Evolutionary conservation across 2,797 vertebrate genomes (phyloP), one percentile per base, ranked within the genome.

Genomic region (Trematomus bernacchii): DNA sequence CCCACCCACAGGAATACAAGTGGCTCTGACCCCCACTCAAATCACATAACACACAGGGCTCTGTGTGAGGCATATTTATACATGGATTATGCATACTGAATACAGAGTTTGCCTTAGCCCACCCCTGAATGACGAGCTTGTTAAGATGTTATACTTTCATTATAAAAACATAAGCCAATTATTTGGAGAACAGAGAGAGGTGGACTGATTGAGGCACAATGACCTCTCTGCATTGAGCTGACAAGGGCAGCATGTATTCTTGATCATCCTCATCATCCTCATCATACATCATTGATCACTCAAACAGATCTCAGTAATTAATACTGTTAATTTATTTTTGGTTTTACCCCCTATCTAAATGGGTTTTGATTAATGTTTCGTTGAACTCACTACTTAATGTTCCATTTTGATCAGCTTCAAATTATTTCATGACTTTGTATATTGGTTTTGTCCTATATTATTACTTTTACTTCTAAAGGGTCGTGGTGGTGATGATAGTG

Each of bases 1-100:
- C 88, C 91, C 89, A 93, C 95, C 94, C 96, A 90, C 81, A 96
- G 94, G 96, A 96, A 94, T 95, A 95, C 94, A 96, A 95, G 90
- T 33, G 16, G 88, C 87, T 94, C 86, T 95, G 94, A 96, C 96
- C 93, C 91, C 85, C 76, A 76, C 79, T 95, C 89, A 86, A 79
- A 92, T 88, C 94, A 91, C 84, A 91, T 79, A 92, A 93, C 82
- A 84, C 90, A 86, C 78, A 73, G 87, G 80, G 84, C 87, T 85
- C 74, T 66, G 81, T 65, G 57, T 78, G 85, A 79, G 74, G 92
- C 66, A 62, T 93, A 66, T 93, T 95, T 94, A 88, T 93, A 82
- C 83, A 91, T 51, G 83, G 88, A 94, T 94, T 94, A 94, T 93
- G 81, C 67, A 89, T 88, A 73, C 85, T 71, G 82, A 89, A 84